These are phyloP conservation scores for Agrotis ipsilon DNA, from an alignment of 2,888 invertebrate genomes.

Conservation along the genomic window DNA sequence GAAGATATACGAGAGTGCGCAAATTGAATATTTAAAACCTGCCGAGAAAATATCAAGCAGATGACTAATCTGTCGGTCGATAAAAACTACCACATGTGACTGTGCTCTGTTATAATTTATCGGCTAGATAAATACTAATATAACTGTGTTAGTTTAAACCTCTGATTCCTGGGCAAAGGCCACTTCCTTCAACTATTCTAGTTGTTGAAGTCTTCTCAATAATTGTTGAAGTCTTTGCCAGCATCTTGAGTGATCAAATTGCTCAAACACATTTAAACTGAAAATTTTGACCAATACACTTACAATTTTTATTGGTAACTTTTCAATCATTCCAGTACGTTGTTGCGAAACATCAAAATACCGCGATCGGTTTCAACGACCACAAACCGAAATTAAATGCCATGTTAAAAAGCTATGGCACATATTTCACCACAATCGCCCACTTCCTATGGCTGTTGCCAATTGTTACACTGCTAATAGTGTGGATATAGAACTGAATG, in stretches of 20 bases:
- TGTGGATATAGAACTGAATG: slow-evolving; percentile 71
- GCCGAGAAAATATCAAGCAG: slow-evolving; percentile 44
- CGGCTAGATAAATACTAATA: background rate
- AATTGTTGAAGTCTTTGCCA: background rate
- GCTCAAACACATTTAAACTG: slow-evolving; percentile 10
- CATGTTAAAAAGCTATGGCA: slow-evolving; percentile 59
- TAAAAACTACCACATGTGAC: slow-evolving; percentile 29
- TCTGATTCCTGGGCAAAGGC: no score
- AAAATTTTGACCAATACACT: background rate
- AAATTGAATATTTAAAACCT: slow-evolving; percentile 31
- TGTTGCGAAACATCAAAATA: slow-evolving; percentile 49
- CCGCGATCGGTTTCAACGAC: slow-evolving; percentile 47
- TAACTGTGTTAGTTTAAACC: no score
- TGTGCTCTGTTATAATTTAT: slow-evolving; percentile 4
- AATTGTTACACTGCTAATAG: slow-evolving; percentile 77
- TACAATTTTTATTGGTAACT: slow-evolving; percentile 25
- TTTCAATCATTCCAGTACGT: slow-evolving; percentile 36
- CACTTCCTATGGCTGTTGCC: slow-evolving; percentile 83
- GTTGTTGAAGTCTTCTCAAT: background rate
- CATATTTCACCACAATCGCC: slow-evolving; percentile 75
- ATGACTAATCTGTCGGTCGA: slow-evolving; percentile 32
- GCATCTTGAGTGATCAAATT: background rate
- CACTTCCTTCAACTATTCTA: background rate
- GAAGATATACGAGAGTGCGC: slow-evolving; percentile 29
- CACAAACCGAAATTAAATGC: slow-evolving; percentile 53